Conservation (phyloP, 2,888 invertebrate genomes). For the Conchocele bisecta region DNA sequence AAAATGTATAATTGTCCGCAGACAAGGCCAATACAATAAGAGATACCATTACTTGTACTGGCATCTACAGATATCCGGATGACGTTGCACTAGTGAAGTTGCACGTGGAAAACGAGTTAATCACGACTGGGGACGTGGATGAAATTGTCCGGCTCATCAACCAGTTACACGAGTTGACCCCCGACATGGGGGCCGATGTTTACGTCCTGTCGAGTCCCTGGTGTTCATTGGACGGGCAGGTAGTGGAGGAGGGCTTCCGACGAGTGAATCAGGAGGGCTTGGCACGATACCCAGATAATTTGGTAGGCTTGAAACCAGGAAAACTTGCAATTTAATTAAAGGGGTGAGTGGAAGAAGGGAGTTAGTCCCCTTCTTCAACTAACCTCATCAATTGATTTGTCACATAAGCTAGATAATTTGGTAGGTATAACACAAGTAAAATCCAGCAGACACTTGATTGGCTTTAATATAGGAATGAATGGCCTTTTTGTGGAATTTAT, state of each 20-base stretch:
- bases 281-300: slow-evolving; percentile 37
- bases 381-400: too few relatives aligned
- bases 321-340: too few relatives aligned
- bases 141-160: slow-evolving; percentile 37
- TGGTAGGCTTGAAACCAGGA: slow-evolving; percentile 41
- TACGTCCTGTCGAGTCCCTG: slow-evolving; percentile 30
- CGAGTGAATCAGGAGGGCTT: slow-evolving; percentile 45
- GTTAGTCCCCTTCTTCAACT: too few relatives aligned
- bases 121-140: slow-evolving; percentile 41
- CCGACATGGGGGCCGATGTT: slow-evolving; percentile 16
- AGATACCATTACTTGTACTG: too few relatives aligned
- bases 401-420: too few relatives aligned
- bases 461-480: too few relatives aligned
- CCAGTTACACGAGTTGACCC: slow-evolving; percentile 16
- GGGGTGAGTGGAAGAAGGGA: too few relatives aligned
- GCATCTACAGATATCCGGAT: slow-evolving; percentile 43
- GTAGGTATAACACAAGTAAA: too few relatives aligned
- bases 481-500: too few relatives aligned
- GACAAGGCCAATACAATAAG: too few relatives aligned
- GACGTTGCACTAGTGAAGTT: slow-evolving; percentile 31
- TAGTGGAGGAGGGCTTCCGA: slow-evolving; percentile 34
- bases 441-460: too few relatives aligned
- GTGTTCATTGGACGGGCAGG: slow-evolving; percentile 27
- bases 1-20: too few relatives aligned
- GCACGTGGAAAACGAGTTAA: slow-evolving; percentile 25